Base-by-base conservation (phyloP, 2,888 invertebrate genomes). In the Chloroclystis v-ata region DNA sequence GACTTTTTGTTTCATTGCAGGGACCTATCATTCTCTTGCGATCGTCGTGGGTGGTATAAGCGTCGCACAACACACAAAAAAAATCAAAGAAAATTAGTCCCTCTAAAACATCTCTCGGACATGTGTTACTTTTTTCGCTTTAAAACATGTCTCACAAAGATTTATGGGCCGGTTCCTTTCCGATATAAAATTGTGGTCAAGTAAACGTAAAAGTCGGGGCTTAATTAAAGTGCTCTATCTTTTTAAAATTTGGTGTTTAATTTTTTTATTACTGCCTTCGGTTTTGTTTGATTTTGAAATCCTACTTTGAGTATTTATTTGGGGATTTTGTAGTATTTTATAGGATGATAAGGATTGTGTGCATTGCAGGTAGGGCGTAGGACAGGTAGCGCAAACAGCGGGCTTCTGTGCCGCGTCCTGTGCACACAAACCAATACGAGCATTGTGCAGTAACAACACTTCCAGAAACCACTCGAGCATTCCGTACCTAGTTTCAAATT, bases 61-160 rank as follows among this genome's bases (percentile, higher is more conserved):
- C 69, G 74, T 75, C 74, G 64, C 66, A 71, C 68, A 71, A 70
- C 73, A 72, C 72, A 71, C 58, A 61, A 73, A 78, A 78, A 81
- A 78, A 74, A 75, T 71, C 60, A 75, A 81, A 82, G 78, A 78
- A 85, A 87, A 87, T 87, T 87, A 86, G 86, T 80, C 82, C 76
- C 80, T 82, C 82, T 85, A 83, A 81, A 84, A 85, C 85, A 83
- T 69, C 75, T 62, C 62, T 75, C 72, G 74, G 82, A 85, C 85
- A 86, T 79, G 82, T 86, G 87, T 87, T 86, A 83, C 82, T 82
- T 85, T 85, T 86, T 86, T 86, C 84, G 82, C 83, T 82, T 81
- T 79, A 75, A 78, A 82, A 73, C 72, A 79, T 80, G 79, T 72
- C 74, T 59, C 60, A 60, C 58, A 62, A 78, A 85, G 84, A 86